Base-by-base conservation (phyloP, 1,140 invertebrate species). In the Drosophila saltans region DNA sequence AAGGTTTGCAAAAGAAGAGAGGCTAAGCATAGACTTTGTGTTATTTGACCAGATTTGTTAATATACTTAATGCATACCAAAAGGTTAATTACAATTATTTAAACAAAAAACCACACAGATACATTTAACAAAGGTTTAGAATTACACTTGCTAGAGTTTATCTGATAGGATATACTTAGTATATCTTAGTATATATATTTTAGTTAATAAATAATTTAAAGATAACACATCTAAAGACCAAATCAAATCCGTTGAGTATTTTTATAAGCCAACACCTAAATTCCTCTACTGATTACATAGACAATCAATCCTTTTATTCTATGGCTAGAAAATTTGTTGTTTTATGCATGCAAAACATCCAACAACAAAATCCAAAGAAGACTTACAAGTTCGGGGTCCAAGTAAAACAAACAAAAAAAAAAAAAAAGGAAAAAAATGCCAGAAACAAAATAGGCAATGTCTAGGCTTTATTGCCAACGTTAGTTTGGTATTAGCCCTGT, bases 401-500 rank as follows among this genome's bases (percentile, higher is more conserved):
- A 75, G 72, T 63, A 64, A 57, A 60, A 75, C 68, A 52, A 75
- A 76, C 66, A 64, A 57, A 60, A 58, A 66, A 41, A n/a, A 30
- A 8, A 21, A 21, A 65, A 9, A 28, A 76, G 64, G 33, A 5
- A 5, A 36, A 36, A 36, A 75, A 56, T 65, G 75, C 64, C 33
- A 69, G 59, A 43, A 45, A 30, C 11, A 75, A 76, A 75, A 64
- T 76, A 70, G 59, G 8, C 70, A 84, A 75, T 75, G 72, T 67
- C 52, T 64, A 71, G 45, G 21, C 45, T 48, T 48, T 24, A 81
- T 76, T 76, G 65, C 61, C 78, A 72, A 68, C 73, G 72, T 81
- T 77, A 81, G 73, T 81, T 81, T 43, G 79, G 79, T 76, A 81
- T 80, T 81, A 80, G 78, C 65, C 75, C 65, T 77, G 66, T 52